These are phyloP conservation scores for Monochamus saltuarius DNA, from an alignment of 1,140 invertebrate genomes.

Conservation along the genomic window DNA sequence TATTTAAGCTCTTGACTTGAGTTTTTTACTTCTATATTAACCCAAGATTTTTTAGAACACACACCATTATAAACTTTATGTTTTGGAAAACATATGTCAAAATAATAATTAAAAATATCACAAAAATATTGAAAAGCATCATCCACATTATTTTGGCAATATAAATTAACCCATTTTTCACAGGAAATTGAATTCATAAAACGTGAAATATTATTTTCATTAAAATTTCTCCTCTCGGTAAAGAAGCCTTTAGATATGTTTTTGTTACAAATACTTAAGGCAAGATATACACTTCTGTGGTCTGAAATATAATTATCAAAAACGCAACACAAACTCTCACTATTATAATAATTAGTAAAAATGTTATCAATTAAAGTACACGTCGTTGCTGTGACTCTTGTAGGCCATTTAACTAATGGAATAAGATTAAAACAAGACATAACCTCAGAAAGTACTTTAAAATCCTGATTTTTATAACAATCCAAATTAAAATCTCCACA, in stretches of 20 bases:
- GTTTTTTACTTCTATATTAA: no score
- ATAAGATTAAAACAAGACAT: neutral
- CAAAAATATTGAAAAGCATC: neutral
- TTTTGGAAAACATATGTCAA: no score
- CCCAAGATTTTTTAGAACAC: no score
- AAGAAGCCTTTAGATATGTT: neutral
- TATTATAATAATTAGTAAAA: neutral
- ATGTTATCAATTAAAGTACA: neutral
- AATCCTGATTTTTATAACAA: neutral
- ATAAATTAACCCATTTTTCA: neutral
- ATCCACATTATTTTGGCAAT: neutral
- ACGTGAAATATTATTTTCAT: neutral
- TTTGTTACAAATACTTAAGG: neutral
- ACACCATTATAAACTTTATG: no score
- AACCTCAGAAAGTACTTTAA: neutral
- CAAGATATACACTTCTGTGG: neutral
- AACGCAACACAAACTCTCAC: neutral
- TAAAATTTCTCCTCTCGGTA: neutral
- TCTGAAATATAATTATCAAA: constrained; percentile 2
- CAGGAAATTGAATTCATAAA: neutral
- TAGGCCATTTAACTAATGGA: neutral
- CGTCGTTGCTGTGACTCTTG: neutral
- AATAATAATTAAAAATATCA: no score
- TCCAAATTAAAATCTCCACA: constrained; percentile 4
- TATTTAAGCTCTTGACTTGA: no score